phyloP scores from a whole-genome alignment of 2,888 invertebrate genomes.

The Dendrolimus pini region DNA sequence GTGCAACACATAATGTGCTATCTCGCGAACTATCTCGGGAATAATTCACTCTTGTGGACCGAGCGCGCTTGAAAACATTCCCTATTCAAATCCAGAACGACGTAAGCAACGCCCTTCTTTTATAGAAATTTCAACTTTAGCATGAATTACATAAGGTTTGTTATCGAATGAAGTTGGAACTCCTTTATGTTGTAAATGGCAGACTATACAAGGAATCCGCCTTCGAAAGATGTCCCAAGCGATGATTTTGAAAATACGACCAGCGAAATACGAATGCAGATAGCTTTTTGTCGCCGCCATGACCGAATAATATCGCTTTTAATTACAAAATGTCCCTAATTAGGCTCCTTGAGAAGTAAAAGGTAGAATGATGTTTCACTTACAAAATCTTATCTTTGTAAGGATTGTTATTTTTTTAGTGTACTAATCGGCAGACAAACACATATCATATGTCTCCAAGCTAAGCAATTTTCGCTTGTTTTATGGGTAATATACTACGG shows the following conservation, averaged over 20 bases:
- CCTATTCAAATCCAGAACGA: neutral
- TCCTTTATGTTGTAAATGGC: neutral
- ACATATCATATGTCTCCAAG: no score
- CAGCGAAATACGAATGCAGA: constrained; percentile 59
- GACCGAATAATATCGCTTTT: constrained; percentile 50
- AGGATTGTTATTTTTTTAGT: no score
- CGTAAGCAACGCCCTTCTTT: neutral
- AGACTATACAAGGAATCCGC: constrained; percentile 2
- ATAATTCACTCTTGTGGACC: constrained; percentile 46
- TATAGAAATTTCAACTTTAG: constrained; percentile 10
- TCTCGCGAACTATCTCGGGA: constrained; percentile 62
- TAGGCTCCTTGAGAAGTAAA: constrained; percentile 21
- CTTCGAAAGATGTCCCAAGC: constrained; percentile 48
- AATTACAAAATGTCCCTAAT: constrained; percentile 63
- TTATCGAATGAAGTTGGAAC: neutral
- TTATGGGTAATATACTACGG: no score
- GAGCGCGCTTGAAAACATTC: constrained; percentile 17
- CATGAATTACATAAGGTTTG: constrained; percentile 2
- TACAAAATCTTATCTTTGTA: neutral
- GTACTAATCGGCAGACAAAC: no score
- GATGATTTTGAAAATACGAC: constrained; percentile 71
- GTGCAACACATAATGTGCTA: constrained; percentile 47
- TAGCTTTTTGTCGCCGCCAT: constrained; percentile 53
- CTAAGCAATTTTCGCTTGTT: no score
- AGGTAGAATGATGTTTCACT: neutral